A percentile compares a stretch with the other conserved stretches of the same genome.
phyloP scores from a whole-genome alignment of 2,797 vertebrate genomes.

The Phoxinus dragarum region DNA sequence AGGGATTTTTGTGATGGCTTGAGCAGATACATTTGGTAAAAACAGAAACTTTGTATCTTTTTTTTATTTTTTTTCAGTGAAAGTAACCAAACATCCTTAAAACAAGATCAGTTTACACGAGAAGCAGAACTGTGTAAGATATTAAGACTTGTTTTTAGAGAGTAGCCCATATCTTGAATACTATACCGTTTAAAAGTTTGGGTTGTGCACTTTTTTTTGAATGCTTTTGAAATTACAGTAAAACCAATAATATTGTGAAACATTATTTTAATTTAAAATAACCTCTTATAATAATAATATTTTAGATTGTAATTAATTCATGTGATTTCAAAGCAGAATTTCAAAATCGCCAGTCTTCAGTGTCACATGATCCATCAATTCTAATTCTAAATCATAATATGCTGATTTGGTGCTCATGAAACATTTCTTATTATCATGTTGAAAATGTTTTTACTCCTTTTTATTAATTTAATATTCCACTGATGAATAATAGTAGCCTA shows the following conservation, averaged over 20 bases:
- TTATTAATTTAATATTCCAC: too few species aligned
- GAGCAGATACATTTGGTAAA: slow-evolving; percentile 4
- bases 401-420: neutral
- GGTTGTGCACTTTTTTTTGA: neutral
- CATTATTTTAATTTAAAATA: neutral
- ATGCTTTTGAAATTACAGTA: neutral
- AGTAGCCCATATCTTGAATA: neutral
- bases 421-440: neutral
- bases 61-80: neutral
- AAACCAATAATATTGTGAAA: neutral
- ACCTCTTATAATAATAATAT: neutral
- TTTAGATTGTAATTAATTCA: neutral
- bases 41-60: slow-evolving; percentile 1
- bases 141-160: neutral
- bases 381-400: neutral
- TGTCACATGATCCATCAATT: neutral
- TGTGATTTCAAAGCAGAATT: neutral
- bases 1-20: neutral
- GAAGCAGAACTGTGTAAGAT: neutral
- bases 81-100: neutral
- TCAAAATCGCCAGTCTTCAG: neutral
- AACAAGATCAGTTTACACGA: neutral
- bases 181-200: neutral
- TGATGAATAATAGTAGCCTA: neutral
- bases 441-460: neutral